Evolutionary conservation across 2,797 vertebrate genomes (phyloP).

Genomic region (Poeciliopsis turneri): DNA sequence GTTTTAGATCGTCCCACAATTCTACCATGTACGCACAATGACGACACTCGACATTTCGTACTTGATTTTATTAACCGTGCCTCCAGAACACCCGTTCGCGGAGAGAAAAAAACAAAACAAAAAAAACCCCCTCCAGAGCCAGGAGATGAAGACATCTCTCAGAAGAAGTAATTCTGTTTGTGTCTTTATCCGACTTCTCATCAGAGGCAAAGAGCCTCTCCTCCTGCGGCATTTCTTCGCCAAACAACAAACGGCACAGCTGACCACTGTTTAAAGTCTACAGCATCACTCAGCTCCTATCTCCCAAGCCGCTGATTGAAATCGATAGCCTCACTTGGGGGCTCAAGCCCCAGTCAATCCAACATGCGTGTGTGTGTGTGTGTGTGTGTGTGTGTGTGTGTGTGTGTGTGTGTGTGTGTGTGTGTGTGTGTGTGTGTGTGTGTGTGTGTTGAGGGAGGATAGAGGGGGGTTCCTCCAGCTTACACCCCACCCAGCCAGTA

Average conservation of each 20-base stretch:
- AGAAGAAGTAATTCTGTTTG: slow-evolving; percentile 48
- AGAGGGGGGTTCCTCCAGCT: slow-evolving; percentile 51
- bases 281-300: slow-evolving; percentile 73
- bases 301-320: slow-evolving; percentile 74
- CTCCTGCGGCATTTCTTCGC: slow-evolving; percentile 40
- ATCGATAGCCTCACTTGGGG: slow-evolving; percentile 77
- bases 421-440: slow-evolving; percentile 4
- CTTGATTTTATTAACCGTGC: not conserved
- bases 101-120: not conserved
- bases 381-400: slow-evolving; percentile 5
- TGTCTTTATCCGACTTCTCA: slow-evolving; percentile 57
- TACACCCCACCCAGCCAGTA: slow-evolving; percentile 67
- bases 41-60: not conserved
- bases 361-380: not conserved
- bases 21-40: not conserved
- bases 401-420: slow-evolving; percentile 5
- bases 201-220: slow-evolving; percentile 49
- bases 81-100: not conserved
- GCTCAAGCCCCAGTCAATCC: slow-evolving; percentile 72
- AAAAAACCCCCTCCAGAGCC: slow-evolving; percentile 1
- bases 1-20: not conserved
- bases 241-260: slow-evolving; percentile 59
- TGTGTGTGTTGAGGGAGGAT: not conserved
- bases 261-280: slow-evolving; percentile 71
- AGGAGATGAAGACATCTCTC: slow-evolving; percentile 53